A percentile compares a stretch with the other conserved stretches of the same genome.
These are phyloP conservation scores for Nomia melanderi DNA, from an alignment of 1,140 invertebrate genomes.

Conservation along the genomic window DNA sequence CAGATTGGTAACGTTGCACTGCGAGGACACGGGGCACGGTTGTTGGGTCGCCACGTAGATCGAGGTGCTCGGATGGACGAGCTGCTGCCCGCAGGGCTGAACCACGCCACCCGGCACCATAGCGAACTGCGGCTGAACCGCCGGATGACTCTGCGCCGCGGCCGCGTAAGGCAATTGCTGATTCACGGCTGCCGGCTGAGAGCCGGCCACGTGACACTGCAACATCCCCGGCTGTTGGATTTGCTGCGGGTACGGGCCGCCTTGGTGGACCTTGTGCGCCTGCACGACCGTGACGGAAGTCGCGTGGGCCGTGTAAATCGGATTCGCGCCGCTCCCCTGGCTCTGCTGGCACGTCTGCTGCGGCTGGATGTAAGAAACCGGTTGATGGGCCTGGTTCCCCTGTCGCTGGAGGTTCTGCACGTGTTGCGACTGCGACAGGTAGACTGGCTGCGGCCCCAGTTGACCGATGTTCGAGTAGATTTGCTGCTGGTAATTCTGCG, in stretches of 20 bases:
- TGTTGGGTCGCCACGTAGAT: slow-evolving; percentile 34
- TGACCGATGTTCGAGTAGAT: slow-evolving; percentile 74
- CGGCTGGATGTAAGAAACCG: slow-evolving; percentile 44
- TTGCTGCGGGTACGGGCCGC: slow-evolving; percentile 48
- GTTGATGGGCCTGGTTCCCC: slow-evolving; percentile 43
- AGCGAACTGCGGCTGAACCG: slow-evolving; percentile 59
- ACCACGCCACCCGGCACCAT: slow-evolving; percentile 14
- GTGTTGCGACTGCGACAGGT: slow-evolving; percentile 60
- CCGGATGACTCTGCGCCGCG: slow-evolving; percentile 47
- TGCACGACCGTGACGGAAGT: slow-evolving; percentile 69
- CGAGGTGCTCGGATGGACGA: slow-evolving; percentile 40
- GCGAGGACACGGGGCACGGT: slow-evolving; percentile 24
- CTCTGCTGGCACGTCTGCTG: slow-evolving; percentile 53
- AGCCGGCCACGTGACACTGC: slow-evolving; percentile 20
- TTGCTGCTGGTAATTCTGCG: slow-evolving; percentile 73
- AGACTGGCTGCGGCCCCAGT: slow-evolving; percentile 54
- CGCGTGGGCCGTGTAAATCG: slow-evolving; percentile 73
- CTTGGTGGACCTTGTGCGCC: slow-evolving; percentile 71
- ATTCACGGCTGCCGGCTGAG: slow-evolving; percentile 30
- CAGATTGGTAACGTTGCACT: slow-evolving; percentile 32
- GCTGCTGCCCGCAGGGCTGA: slow-evolving; percentile 31
- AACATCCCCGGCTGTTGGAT: slow-evolving; percentile 48
- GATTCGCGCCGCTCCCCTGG: slow-evolving; percentile 56
- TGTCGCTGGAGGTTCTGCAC: slow-evolving; percentile 63
- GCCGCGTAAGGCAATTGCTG: slow-evolving; percentile 34